Conservation (phyloP, 2,888 invertebrate genomes). For the Drosophila algonquin region DNA sequence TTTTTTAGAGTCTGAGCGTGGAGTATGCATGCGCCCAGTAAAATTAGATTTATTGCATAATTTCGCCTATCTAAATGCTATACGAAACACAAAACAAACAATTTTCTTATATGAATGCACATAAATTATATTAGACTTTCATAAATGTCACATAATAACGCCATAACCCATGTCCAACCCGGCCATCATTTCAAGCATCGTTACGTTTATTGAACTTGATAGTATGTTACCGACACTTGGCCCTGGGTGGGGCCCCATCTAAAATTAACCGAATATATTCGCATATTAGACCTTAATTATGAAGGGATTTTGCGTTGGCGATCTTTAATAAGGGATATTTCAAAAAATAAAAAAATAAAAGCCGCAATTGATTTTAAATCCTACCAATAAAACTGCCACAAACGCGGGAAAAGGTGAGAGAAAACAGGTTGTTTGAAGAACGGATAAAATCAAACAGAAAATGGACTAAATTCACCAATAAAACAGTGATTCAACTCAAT, state of each 20-base stretch:
- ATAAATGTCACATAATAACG: conserved; percentile 31
- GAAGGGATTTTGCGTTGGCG: too few relatives aligned
- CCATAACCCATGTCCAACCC: not conserved
- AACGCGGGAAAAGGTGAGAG: conserved; percentile 48
- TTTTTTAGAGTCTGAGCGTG: too few relatives aligned
- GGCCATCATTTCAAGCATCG: conserved; percentile 11
- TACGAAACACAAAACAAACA: not conserved
- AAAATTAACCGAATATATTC: not conserved
- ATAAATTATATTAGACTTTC: conserved; percentile 27
- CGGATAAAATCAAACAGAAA: too few relatives aligned
- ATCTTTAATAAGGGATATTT: too few relatives aligned
- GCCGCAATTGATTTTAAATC: conserved; percentile 50
- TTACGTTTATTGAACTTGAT: conserved; percentile 24
- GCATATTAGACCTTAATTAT: too few relatives aligned
- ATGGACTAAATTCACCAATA: conserved; percentile 55
- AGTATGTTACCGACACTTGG: not conserved
- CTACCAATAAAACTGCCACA: conserved; percentile 42
- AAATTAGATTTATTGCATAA: not conserved
- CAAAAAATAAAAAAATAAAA: too few relatives aligned
- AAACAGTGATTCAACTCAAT: conserved; percentile 30
- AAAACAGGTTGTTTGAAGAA: conserved; percentile 47
- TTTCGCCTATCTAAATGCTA: not conserved
- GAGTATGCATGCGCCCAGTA: too few relatives aligned
- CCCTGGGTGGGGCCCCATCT: not conserved
- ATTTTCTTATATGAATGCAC: not conserved